A percentile compares a stretch with the other conserved stretches of the same genome.
phyloP scores from a whole-genome alignment of 2,888 invertebrate genomes.

The Esperia sulphurella region DNA sequence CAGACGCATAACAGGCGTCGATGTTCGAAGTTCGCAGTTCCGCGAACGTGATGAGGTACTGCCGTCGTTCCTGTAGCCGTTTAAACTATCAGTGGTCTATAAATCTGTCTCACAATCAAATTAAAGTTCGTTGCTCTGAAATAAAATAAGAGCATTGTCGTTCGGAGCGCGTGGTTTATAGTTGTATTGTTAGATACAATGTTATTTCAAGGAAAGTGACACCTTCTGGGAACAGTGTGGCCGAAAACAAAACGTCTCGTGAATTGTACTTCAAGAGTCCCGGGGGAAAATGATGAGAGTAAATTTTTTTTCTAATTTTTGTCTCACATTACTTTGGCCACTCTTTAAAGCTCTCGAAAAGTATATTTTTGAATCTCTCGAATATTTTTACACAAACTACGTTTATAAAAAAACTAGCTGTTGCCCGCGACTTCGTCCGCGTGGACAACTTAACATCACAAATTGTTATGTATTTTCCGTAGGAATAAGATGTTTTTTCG shows the following conservation, averaged over 20 bases:
- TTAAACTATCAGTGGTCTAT: conserved; percentile 37
- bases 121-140: conserved; percentile 39
- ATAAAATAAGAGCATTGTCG: conserved; percentile 2
- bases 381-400: too few relatives aligned
- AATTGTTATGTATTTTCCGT: too few relatives aligned
- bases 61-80: conserved; percentile 25
- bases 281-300: too few relatives aligned
- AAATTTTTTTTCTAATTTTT: too few relatives aligned
- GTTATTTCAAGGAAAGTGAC: conserved; percentile 7
- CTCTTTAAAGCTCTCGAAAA: too few relatives aligned
- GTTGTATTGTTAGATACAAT: conserved; percentile 3
- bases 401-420: too few relatives aligned
- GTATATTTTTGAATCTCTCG: too few relatives aligned
- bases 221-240: conserved; percentile 5
- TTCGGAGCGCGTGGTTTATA: neutral
- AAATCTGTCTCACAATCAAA: conserved; percentile 50
- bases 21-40: conserved; percentile 21
- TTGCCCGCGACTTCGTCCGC: too few relatives aligned
- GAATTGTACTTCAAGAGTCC: neutral
- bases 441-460: too few relatives aligned
- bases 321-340: too few relatives aligned
- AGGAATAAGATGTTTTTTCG: too few relatives aligned
- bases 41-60: conserved; percentile 38
- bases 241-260: neutral
- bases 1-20: neutral